Base-by-base conservation (phyloP, 1,140 invertebrate genomes). In the Tribolium castaneum region DNA sequence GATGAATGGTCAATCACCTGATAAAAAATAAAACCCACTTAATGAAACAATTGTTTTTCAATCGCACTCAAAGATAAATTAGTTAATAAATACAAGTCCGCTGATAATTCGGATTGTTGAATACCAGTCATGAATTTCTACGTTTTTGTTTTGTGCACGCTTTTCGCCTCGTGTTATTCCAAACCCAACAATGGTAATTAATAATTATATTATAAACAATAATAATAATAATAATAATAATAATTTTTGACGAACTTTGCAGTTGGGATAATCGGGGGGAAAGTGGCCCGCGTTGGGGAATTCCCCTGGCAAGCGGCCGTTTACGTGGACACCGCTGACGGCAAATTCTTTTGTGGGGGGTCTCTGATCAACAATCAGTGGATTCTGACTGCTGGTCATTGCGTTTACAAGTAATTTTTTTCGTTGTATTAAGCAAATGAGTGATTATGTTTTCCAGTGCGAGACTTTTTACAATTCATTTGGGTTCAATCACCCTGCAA, bases 181-280 rank as follows among this genome's bases (percentile, higher is more conserved):
- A 56, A 22, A 10, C 52, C 16, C 52, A 56, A 30, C 9, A 56
- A 56, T 56, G 52, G 16, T 19, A 30, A 16, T 19, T 19, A 19
- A 19, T 19, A 19, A 19, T 19, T 19, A 19, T 2, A 19, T 19
- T 19, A n/a, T n/a, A n/a, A n/a, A n/a, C n/a, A n/a, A n/a, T n/a
- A n/a, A n/a, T 19, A 19, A 19, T 19, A 19, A 19, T 19, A 1
- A 19, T 2, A 19, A 1, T 19, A 19, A 19, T 19, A 19, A 19
- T 19, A 30, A 30, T 5, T 2, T 30, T 30, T 30, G 25, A 3
- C 25, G 3, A 30, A 30, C 25, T 30, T 30, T 30, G 50, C 39
- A 50, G 7, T 6, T 54, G 16, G 91, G 5, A 90, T 92, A 70
- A 89, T 92, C 39, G 91, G 91, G 0, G 92, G 92, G 0, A 77